These are phyloP conservation scores for Borostomias antarcticus DNA, from an alignment of 2,797 vertebrate genomes.

Conservation along the genomic window DNA sequence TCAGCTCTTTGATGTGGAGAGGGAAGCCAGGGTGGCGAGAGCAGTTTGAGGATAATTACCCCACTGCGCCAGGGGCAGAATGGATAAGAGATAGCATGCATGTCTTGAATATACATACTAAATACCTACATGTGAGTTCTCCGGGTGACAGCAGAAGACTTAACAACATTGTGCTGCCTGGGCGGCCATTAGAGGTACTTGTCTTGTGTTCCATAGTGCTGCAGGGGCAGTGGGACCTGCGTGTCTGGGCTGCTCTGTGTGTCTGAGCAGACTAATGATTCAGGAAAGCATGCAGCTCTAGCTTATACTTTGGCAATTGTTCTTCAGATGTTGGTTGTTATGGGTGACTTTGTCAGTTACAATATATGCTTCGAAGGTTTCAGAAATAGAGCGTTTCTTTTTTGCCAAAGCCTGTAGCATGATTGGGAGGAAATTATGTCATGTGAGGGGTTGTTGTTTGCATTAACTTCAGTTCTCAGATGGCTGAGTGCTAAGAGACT, in stretches of 20 bases:
- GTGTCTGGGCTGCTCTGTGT: slow-evolving; percentile 67
- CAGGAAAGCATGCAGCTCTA: slow-evolving; percentile 47
- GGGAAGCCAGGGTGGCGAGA: slow-evolving; percentile 18
- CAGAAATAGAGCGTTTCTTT: not conserved
- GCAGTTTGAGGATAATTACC: slow-evolving; percentile 40
- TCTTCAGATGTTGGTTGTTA: too few relatives aligned
- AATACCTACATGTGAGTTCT: slow-evolving; percentile 40
- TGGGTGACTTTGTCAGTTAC: slow-evolving; percentile 48
- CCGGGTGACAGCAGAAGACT: slow-evolving; percentile 45
- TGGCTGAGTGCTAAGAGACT: slow-evolving; percentile 27
- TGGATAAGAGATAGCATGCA: slow-evolving; percentile 27
- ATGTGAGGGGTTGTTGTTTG: slow-evolving; percentile 55
- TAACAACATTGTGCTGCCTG: slow-evolving; percentile 45
- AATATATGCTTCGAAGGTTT: not conserved
- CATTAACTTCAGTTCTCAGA: slow-evolving; percentile 2
- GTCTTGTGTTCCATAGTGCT: slow-evolving; percentile 62
- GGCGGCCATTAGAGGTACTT: slow-evolving; percentile 43
- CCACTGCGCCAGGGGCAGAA: slow-evolving; percentile 32
- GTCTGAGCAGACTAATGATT: slow-evolving; percentile 55
- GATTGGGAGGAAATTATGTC: slow-evolving; percentile 54
- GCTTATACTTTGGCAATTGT: slow-evolving; percentile 49
- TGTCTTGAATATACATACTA: not conserved
- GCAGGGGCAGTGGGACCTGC: slow-evolving; percentile 63
- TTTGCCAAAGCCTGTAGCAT: too few relatives aligned
- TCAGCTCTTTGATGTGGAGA: slow-evolving; percentile 40